Conservation (phyloP, 2,113 vertebrate species). For the Larimichthys polyactis region DNA sequence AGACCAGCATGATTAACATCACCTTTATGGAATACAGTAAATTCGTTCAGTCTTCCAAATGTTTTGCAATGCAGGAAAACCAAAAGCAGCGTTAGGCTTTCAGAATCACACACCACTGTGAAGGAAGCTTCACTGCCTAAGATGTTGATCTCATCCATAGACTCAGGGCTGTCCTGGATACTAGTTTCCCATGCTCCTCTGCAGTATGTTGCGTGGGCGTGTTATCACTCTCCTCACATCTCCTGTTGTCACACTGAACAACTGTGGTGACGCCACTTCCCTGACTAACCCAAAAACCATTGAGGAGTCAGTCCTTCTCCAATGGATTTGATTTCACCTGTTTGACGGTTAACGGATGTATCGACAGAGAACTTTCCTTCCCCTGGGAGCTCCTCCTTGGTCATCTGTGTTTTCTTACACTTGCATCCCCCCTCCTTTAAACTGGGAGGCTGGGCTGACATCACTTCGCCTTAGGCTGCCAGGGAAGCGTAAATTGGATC, state of each 20-base stretch:
- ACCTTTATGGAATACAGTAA: constrained; percentile 24
- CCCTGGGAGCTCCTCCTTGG: constrained; percentile 34
- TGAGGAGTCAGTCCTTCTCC: not conserved
- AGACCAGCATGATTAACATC: constrained; percentile 37
- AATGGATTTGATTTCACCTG: constrained; percentile 47
- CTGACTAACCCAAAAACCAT: constrained; percentile 23
- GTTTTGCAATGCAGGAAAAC: constrained; percentile 4
- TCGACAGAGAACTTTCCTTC: constrained; percentile 15
- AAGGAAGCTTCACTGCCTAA: constrained; percentile 17
- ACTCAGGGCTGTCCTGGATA: constrained; percentile 34
- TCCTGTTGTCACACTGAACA: constrained; percentile 22
- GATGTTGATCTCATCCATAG: constrained; percentile 35
- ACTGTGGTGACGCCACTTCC: constrained; percentile 18
- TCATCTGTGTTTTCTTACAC: constrained; percentile 31
- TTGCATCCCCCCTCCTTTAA: constrained; percentile 25
- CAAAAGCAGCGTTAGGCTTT: no score
- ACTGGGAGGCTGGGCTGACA: constrained; percentile 48
- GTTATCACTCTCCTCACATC: constrained; percentile 32
- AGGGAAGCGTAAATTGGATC: constrained; percentile 47
- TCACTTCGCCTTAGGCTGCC: constrained; percentile 28
- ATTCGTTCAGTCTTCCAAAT: not conserved
- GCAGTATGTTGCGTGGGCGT: not conserved
- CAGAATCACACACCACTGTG: no score
- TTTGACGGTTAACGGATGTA: not conserved
- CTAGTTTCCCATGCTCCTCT: constrained; percentile 30